These are phyloP conservation scores for Pseudeuparius sepicola DNA, from an alignment of 2,888 invertebrate species.

Conservation along the genomic window DNA sequence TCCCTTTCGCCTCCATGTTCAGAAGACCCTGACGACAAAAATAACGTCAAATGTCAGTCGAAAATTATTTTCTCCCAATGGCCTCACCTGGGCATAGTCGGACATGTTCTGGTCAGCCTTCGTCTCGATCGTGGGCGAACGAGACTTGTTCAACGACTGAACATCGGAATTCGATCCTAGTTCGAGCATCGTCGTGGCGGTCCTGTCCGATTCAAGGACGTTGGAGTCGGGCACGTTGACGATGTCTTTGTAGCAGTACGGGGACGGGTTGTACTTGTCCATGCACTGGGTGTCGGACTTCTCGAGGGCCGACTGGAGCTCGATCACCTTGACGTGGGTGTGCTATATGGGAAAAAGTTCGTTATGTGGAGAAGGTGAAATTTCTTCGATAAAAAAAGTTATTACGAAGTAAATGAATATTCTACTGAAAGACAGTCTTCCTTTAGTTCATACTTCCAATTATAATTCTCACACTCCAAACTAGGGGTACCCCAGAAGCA, in stretches of 20 bases:
- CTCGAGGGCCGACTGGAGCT: constrained; percentile 33
- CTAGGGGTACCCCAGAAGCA: no score
- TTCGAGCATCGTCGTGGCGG: constrained; percentile 32
- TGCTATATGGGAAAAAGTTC: no score
- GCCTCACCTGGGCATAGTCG: constrained; percentile 31
- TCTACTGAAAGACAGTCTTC: no score
- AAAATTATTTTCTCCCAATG: no score
- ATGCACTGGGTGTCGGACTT: constrained; percentile 52
- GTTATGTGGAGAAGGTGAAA: no score
- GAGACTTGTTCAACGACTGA: constrained; percentile 28
- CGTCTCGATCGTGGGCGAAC: constrained; percentile 26
- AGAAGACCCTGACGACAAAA: no score
- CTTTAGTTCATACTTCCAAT: no score
- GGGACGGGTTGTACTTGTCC: constrained; percentile 82
- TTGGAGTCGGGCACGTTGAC: constrained; percentile 34
- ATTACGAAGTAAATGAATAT: no score
- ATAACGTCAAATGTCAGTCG: no score
- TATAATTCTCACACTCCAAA: no score
- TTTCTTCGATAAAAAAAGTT: no score
- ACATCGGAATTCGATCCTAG: constrained; percentile 29
- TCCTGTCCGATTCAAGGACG: constrained; percentile 30
- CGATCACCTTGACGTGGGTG: constrained; percentile 53
- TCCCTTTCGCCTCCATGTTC: constrained; percentile 36
- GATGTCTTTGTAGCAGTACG: constrained; percentile 80
- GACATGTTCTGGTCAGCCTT: constrained; percentile 33